Conservation (phyloP, 2,113 vertebrate species). For the Sarotherodon lohbergeri region DNA sequence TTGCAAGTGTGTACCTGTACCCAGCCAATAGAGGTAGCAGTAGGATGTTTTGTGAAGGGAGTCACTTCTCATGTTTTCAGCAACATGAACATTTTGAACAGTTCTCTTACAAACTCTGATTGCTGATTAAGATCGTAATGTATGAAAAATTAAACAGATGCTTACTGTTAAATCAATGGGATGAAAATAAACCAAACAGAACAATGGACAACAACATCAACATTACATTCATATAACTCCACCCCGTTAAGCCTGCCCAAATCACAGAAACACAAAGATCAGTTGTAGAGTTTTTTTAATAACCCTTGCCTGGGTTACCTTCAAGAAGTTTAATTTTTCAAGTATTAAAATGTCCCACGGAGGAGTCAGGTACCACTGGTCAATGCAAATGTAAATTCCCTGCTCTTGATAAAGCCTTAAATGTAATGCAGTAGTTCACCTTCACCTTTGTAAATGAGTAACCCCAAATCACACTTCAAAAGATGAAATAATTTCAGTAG, state of each 20-base stretch:
- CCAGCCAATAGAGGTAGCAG: no score
- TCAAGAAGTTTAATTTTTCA: background rate
- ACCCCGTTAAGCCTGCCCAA: no score
- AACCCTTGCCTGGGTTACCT: background rate
- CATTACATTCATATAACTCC: background rate
- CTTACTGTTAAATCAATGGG: background rate
- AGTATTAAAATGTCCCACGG: background rate
- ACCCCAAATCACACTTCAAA: background rate
- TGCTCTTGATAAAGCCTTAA: background rate
- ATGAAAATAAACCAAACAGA: background rate
- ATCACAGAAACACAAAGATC: background rate
- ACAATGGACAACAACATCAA: background rate
- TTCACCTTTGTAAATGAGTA: background rate
- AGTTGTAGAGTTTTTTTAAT: background rate
- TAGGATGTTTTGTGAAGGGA: no score
- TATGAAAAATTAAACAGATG: background rate
- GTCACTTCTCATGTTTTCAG: no score
- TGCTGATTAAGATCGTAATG: background rate
- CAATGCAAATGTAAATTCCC: background rate
- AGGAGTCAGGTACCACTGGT: background rate
- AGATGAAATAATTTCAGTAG: background rate
- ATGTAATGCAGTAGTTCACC: no score
- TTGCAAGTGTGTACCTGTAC: no score
- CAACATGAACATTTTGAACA: no score
- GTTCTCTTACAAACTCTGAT: no score